A percentile compares a stretch with the other conserved stretches of the same genome.
Evolutionary conservation across 2,113 vertebrate species (phyloP).

Genomic region (Stigmatopora argus): DNA sequence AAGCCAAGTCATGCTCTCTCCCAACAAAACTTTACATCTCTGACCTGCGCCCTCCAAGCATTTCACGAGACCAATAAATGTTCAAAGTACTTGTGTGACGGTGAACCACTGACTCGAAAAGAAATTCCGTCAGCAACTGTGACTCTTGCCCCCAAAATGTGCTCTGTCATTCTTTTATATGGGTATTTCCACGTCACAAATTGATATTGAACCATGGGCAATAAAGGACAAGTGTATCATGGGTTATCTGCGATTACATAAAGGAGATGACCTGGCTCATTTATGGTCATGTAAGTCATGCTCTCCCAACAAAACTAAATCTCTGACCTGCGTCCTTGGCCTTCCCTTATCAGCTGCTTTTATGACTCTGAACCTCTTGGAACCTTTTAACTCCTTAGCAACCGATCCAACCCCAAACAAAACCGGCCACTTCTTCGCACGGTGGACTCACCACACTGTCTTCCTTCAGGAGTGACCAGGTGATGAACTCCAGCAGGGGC

Average conservation of each 20-base stretch:
- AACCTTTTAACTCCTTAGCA: not conserved
- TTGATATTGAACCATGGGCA: not conserved
- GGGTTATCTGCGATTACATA: slow-evolving; percentile 8
- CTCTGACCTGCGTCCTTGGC: too few species aligned
- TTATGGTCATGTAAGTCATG: too few species aligned
- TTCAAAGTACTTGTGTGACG: not conserved
- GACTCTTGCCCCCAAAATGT: too few species aligned
- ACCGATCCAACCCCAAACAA: not conserved
- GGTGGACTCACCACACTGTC: slow-evolving; percentile 53
- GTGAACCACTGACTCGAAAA: too few species aligned
- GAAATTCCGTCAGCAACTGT: too few species aligned
- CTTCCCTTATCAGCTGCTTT: not conserved
- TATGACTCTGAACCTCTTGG: not conserved
- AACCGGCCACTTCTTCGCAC: too few species aligned
- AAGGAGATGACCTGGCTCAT: not conserved
- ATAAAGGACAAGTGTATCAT: not conserved
- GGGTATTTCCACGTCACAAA: not conserved
- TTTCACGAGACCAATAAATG: slow-evolving; percentile 1
- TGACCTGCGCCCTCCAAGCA: not conserved
- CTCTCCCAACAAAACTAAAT: not conserved
- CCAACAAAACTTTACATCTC: not conserved
- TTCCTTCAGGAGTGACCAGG: slow-evolving; percentile 72
- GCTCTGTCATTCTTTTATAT: too few species aligned
- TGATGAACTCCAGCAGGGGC: slow-evolving; percentile 74
- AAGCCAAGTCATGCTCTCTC: not conserved